Conservation (phyloP, 1,140 invertebrate species). For the Zaprionus vittiger region DNA sequence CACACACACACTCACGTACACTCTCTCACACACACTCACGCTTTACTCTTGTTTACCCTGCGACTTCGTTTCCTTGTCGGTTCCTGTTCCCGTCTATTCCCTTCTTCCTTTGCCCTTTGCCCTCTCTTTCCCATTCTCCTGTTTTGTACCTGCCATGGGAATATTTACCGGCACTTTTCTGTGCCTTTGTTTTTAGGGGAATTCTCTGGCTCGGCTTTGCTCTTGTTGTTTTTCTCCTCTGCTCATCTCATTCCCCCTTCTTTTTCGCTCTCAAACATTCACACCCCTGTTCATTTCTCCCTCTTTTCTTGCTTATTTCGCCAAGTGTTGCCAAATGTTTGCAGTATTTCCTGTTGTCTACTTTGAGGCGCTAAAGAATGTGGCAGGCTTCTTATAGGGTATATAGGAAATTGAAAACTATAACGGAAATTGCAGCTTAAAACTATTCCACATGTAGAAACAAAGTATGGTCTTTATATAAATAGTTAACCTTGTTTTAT, state of each 20-base stretch:
- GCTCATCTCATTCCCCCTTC: neutral
- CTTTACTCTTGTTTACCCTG: slow-evolving; percentile 54
- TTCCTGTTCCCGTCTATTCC: slow-evolving; percentile 31
- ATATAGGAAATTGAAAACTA: neutral
- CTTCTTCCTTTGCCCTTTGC: neutral
- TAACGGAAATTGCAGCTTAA: too few relatives aligned
- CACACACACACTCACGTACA: slow-evolving; percentile 6
- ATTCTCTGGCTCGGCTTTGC: slow-evolving; percentile 32
- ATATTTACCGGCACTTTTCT: slow-evolving; percentile 57
- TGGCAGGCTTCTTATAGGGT: slow-evolving; percentile 25
- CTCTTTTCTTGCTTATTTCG: slow-evolving; percentile 26
- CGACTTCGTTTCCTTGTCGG: slow-evolving; percentile 53
- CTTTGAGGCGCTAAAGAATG: slow-evolving; percentile 49
- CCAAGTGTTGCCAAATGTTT: slow-evolving; percentile 79
- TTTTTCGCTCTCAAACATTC: slow-evolving; percentile 23
- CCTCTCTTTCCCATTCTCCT: slow-evolving; percentile 14
- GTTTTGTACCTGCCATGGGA: slow-evolving; percentile 74
- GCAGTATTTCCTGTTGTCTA: slow-evolving; percentile 78
- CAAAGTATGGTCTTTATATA: too few relatives aligned
- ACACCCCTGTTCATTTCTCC: slow-evolving; percentile 9
- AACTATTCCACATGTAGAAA: too few relatives aligned
- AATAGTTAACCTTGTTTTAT: too few relatives aligned
- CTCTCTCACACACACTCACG: slow-evolving; percentile 17
- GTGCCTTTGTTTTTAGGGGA: slow-evolving; percentile 62
- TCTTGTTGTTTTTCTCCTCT: slow-evolving; percentile 31